Percentiles rank a stretch among this genome's conserved stretches.
Conservation (phyloP, 2,797 vertebrate genomes). For the Valencia hispanica region DNA sequence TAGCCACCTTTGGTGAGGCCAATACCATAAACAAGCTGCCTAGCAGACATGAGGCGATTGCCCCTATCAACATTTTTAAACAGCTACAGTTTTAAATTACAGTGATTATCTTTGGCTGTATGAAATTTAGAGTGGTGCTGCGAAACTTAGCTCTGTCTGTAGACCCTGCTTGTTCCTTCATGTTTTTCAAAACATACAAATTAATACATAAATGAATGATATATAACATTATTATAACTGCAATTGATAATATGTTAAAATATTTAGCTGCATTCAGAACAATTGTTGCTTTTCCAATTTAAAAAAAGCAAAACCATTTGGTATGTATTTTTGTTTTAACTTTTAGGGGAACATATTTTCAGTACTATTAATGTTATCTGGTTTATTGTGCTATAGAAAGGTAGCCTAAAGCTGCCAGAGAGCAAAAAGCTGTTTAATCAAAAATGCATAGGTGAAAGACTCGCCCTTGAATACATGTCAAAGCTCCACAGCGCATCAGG, state of each 20-base stretch:
- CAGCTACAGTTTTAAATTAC: background rate
- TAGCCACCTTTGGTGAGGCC: background rate
- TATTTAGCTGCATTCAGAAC: background rate
- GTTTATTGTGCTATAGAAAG: background rate
- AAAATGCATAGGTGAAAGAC: slow-evolving; percentile 1
- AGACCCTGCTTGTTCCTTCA: background rate
- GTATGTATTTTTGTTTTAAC: background rate
- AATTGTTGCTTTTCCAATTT: background rate
- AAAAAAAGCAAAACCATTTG: background rate
- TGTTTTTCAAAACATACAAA: background rate
- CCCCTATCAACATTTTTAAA: background rate
- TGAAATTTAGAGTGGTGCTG: background rate
- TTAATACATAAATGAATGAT: background rate
- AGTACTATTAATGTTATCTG: background rate
- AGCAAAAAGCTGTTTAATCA: background rate
- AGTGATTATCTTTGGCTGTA: background rate
- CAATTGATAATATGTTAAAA: too few species aligned
- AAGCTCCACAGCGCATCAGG: slow-evolving; percentile 16
- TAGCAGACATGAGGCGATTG: background rate
- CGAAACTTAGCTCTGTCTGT: background rate
- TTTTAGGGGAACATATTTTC: background rate
- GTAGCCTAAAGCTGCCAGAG: background rate
- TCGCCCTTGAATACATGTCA: slow-evolving; percentile 20
- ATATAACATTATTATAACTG: background rate
- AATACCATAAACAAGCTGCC: background rate